Base-by-base conservation (phyloP, 2,888 invertebrate species). In the Thalpophila matura region DNA sequence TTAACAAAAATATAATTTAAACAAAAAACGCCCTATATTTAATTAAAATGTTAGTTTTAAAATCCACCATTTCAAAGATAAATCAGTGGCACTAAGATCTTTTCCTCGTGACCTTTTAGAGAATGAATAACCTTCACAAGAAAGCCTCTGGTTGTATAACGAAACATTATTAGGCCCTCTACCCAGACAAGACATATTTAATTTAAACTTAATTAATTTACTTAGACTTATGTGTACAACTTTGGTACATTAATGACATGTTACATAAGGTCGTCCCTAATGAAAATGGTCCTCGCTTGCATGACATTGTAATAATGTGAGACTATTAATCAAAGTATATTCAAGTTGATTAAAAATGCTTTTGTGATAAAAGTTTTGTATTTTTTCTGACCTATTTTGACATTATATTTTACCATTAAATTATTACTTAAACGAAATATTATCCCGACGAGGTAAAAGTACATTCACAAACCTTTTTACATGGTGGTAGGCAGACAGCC, bases 161-260 rank as follows among this genome's bases (percentile, higher is more conserved):
- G 12, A 58, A 40, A 54, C 67, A 56, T 62, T 58, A 58, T 47
- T 18, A 63, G 27, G 38, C 24, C 14, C n/a, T 50, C n/a, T n/a
- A 42, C 56, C 55, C 38, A 51, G 35, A 49, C 54, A 57, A 51
- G 46, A 42, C 53, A 55, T 63, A 55, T 71, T 69, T 62, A 73
- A 76, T 76, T 65, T 69, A 76, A 62, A 65, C 73, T 76, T 69
- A 62, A 76, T 73, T 73, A 65, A 73, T 69, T 60, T 69, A 60
- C 69, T 40, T 29, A 47, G 35, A 61, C 31, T 22, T 60, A 61
- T 51, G 57, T 26, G 26, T 37, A 42, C 54, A 66, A 61, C 51
- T 67, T 61, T 46, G 14, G 35, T 46, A 49, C 14, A 53, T 50
- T 50, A 46, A 49, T 53, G 54, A 43, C 14, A 51, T 55, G 31